phyloP scores from a whole-genome alignment of 2,797 vertebrate species.

The Parotocinclus haroldoi region DNA sequence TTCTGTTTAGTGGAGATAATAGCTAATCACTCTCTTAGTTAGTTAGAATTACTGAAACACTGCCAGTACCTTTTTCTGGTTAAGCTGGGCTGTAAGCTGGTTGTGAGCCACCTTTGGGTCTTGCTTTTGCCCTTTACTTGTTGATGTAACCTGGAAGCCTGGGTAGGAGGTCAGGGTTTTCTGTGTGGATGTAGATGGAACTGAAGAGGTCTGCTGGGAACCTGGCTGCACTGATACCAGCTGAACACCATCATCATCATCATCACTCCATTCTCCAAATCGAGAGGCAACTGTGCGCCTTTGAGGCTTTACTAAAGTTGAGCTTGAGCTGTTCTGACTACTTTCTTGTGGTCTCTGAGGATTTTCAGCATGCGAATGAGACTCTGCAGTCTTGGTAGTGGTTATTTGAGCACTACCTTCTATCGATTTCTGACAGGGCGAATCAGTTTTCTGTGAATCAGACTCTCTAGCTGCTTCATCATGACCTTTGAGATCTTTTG shows the following conservation, averaged over 20 bases:
- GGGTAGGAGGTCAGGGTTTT: slow-evolving; percentile 64
- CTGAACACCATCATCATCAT: slow-evolving; percentile 56
- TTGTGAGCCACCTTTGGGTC: slow-evolving; percentile 60
- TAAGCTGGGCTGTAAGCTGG: slow-evolving; percentile 75
- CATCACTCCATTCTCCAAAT: slow-evolving; percentile 35
- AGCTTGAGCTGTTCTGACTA: slow-evolving; percentile 1
- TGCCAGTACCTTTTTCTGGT: slow-evolving; percentile 83
- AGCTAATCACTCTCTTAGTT: too few species aligned
- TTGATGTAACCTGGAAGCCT: slow-evolving; percentile 57
- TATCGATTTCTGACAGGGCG: too few species aligned
- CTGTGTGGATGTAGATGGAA: slow-evolving; percentile 52
- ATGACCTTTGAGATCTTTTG: slow-evolving; percentile 1
- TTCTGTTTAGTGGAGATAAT: neutral
- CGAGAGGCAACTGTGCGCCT: neutral
- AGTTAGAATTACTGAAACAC: neutral
- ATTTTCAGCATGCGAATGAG: neutral
- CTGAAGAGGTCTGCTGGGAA: slow-evolving; percentile 50
- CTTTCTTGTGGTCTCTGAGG: slow-evolving; percentile 5
- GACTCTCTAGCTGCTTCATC: neutral
- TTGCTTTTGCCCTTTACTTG: slow-evolving; percentile 31
- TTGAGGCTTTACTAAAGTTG: slow-evolving; percentile 14
- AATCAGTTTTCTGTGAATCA: slow-evolving; percentile 5
- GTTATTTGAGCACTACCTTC: neutral
- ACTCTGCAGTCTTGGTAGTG: slow-evolving; percentile 20
- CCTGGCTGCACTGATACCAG: slow-evolving; percentile 62